Percentiles rank a stretch among this genome's conserved stretches.
phyloP scores from a whole-genome alignment of 2,888 invertebrate species.

The Pachydiplax longipennis region DNA sequence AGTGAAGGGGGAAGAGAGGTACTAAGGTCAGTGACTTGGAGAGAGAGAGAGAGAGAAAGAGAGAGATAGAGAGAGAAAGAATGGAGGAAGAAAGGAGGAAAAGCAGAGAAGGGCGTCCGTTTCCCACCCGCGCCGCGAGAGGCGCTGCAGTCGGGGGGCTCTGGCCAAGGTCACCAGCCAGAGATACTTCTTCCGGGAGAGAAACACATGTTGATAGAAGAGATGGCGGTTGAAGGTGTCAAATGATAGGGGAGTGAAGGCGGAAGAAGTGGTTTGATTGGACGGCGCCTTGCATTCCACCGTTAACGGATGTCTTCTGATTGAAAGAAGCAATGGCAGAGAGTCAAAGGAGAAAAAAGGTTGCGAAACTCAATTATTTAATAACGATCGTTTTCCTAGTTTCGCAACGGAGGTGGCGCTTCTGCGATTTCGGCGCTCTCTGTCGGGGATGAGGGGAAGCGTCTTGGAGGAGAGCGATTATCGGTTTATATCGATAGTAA shows the following conservation, averaged over 20 bases:
- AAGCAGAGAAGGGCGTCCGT: background rate
- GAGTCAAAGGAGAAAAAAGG: background rate
- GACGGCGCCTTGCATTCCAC: slow-evolving; percentile 31
- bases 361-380: background rate
- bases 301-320: slow-evolving; percentile 29
- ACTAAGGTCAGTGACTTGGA: slow-evolving; percentile 32
- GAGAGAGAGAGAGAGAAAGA: background rate
- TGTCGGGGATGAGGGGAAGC: too few relatives aligned
- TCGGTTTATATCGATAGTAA: too few relatives aligned
- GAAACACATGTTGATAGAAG: slow-evolving; percentile 40
- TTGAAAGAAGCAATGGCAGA: slow-evolving; percentile 5
- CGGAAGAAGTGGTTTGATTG: background rate
- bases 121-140: slow-evolving; percentile 26
- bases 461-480: too few relatives aligned
- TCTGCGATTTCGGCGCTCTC: too few relatives aligned
- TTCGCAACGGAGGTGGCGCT: too few relatives aligned
- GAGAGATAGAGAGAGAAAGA: background rate
- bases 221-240: background rate
- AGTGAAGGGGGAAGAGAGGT: background rate
- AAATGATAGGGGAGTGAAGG: slow-evolving; percentile 18
- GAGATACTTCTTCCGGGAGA: slow-evolving; percentile 34
- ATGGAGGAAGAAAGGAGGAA: background rate
- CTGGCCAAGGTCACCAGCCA: slow-evolving; percentile 34
- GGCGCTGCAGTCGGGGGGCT: background rate
- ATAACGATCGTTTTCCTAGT: background rate